A percentile compares a stretch with the other conserved stretches of the same genome.
phyloP scores from a whole-genome alignment of 2,888 invertebrate species.

The Acrocyrtus sp. region DNA sequence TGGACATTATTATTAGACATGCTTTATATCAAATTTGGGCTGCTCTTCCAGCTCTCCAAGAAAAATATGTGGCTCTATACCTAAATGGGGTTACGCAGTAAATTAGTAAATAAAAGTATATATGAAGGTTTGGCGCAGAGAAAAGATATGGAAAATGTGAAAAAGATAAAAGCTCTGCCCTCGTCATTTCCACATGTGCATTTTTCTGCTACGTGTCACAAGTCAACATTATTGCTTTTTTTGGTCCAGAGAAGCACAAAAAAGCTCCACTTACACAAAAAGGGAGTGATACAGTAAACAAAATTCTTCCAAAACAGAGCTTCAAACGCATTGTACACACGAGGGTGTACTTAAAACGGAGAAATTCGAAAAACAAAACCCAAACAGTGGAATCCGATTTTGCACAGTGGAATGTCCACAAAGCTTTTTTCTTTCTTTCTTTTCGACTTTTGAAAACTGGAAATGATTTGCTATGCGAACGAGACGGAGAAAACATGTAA shows the following conservation, averaged over 20 bases:
- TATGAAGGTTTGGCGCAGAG: no score
- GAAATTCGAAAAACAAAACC: conserved; percentile 6
- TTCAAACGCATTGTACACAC: not conserved
- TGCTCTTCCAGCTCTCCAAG: no score
- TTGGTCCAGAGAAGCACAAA: conserved; percentile 2
- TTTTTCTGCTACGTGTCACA: conserved; percentile 38
- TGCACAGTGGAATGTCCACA: not conserved
- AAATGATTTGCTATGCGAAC: no score
- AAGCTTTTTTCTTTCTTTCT: not conserved
- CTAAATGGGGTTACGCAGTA: no score
- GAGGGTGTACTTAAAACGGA: not conserved
- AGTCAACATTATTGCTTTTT: conserved; percentile 33
- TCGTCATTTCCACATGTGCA: conserved; percentile 39
- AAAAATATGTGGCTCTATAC: no score
- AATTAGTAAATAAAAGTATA: no score
- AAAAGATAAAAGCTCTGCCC: conserved; percentile 11
- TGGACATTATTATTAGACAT: no score
- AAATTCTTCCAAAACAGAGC: not conserved
- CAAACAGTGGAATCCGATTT: conserved; percentile 5
- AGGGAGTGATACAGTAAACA: not conserved
- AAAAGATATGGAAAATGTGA: no score
- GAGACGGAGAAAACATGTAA: no score
- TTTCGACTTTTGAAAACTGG: no score
- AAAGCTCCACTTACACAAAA: not conserved
- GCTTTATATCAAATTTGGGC: no score